Conservation (phyloP, 2,888 invertebrate genomes). For the Dryadula phaetusa region DNA sequence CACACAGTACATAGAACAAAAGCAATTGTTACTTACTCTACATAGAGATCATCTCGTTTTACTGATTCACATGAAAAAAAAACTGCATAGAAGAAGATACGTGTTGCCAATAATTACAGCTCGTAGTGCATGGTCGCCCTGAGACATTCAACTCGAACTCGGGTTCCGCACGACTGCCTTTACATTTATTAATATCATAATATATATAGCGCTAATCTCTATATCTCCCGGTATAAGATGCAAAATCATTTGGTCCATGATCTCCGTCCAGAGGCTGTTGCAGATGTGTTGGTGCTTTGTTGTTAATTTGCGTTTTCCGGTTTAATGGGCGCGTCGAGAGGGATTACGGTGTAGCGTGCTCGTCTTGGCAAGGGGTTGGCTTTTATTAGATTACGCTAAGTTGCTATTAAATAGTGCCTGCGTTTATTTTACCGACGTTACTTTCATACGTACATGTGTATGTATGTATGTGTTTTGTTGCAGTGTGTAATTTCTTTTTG, state of each 20-base stretch:
- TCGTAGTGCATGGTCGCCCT: constrained; percentile 57
- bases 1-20: not conserved
- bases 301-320: constrained; percentile 83
- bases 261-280: constrained; percentile 53
- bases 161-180: constrained; percentile 71
- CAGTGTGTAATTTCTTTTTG: not conserved
- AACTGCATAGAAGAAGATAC: constrained; percentile 9
- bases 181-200: constrained; percentile 81
- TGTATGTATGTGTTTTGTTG: not conserved
- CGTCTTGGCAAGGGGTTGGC: constrained; percentile 59
- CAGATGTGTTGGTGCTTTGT: constrained; percentile 83
- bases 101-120: constrained; percentile 9
- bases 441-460: not conserved
- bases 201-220: constrained; percentile 54
- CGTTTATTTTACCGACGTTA: constrained; percentile 36
- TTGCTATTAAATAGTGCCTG: constrained; percentile 40
- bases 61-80: constrained; percentile 8
- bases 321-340: constrained; percentile 76
- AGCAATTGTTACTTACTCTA: not conserved
- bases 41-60: not conserved
- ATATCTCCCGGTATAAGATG: constrained; percentile 7
- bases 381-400: constrained; percentile 58
- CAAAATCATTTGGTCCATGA: constrained; percentile 25
- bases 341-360: constrained; percentile 57
- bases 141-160: constrained; percentile 65